Base-by-base conservation (phyloP, 2,113 vertebrate species). In the Miniopterus natalensis region DNA sequence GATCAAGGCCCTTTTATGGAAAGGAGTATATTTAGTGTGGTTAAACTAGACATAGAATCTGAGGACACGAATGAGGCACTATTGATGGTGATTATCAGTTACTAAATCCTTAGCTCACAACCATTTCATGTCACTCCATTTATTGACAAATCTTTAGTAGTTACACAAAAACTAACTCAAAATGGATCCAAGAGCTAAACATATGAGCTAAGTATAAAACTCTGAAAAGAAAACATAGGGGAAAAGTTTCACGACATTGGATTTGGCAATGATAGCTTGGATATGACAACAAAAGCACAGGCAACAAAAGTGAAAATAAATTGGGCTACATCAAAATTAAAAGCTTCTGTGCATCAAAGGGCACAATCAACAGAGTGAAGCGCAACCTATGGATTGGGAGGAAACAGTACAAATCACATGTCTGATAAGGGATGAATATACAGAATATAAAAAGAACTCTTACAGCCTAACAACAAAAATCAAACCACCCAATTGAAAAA, bases 11-110 rank as follows among this genome's bases (percentile, higher is more conserved):
- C 57, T 93, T 94, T 74, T 88, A 80, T 2, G 90, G 91, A 97
- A 84, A 97, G 95, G 95, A 96, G 73, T 96, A 23, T 73, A 96
- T 95, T 97, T 90, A 88, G 57, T 80, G 92, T 51, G 63, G 92
- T 95, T 96, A 97, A 95, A 96, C 25, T 47, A 74, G 92, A 90
- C 51, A 87, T 45, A 68, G 89, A 88, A 59, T 70, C 96, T 75
- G 90, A 88, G 90, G 53, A 96, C 84, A 23, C 65, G 14, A 95
- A 92, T 89, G 95, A 97, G 83, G 70, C 78, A 88, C 0, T 95
- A 23, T 86, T 95, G 23, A 36, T 21, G 91, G 63, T 71, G 14
- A 85, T 84, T 55, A 66, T 53, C 59, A 21, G 36, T 55, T 93
- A 80, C 70, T 40, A 77, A 85, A 96, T 70, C 21, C 70, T 74